Conservation (phyloP, 2,888 invertebrate genomes). For the Geophilus truncorum region DNA sequence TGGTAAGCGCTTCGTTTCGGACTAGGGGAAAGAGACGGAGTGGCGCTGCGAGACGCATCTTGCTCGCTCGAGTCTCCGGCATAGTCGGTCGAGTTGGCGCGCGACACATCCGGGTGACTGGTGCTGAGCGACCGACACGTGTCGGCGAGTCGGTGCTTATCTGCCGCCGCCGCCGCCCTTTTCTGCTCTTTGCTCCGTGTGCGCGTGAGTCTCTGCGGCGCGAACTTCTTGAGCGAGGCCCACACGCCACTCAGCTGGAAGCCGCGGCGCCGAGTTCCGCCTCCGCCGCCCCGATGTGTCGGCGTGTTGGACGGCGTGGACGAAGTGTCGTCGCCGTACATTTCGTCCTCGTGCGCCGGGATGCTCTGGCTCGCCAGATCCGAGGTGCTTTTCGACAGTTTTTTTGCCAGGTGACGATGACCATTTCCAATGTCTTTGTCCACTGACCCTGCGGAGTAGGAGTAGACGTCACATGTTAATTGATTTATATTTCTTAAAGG, state of each 20-base stretch:
- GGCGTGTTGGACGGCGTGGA: constrained; percentile 9
- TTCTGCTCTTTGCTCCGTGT: constrained; percentile 36
- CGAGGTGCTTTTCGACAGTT: constrained; percentile 31
- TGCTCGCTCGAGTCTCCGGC: constrained; percentile 27
- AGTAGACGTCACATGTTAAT: too few species aligned
- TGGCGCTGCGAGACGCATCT: constrained; percentile 16
- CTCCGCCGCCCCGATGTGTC: constrained; percentile 3
- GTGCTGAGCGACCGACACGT: constrained; percentile 27
- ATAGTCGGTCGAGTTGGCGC: constrained; percentile 29
- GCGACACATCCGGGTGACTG: constrained; percentile 37
- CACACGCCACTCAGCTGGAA: constrained; percentile 34
- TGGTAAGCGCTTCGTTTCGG: not conserved
- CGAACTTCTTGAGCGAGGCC: constrained; percentile 35
- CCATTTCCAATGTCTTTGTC: constrained; percentile 27
- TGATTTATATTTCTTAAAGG: too few species aligned
- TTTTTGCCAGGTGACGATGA: constrained; percentile 10
- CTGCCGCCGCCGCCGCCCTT: not conserved
- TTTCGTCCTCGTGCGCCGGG: not conserved
- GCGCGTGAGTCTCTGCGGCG: constrained; percentile 34
- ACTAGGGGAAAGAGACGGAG: constrained; percentile 22
- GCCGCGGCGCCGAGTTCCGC: constrained; percentile 34
- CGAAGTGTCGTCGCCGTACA: not conserved
- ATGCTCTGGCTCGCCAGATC: not conserved
- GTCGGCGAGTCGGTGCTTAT: not conserved
- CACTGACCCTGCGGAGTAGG: not conserved